Base-by-base conservation (phyloP, 1,140 invertebrate species). In the Diachasma alloeum region DNA sequence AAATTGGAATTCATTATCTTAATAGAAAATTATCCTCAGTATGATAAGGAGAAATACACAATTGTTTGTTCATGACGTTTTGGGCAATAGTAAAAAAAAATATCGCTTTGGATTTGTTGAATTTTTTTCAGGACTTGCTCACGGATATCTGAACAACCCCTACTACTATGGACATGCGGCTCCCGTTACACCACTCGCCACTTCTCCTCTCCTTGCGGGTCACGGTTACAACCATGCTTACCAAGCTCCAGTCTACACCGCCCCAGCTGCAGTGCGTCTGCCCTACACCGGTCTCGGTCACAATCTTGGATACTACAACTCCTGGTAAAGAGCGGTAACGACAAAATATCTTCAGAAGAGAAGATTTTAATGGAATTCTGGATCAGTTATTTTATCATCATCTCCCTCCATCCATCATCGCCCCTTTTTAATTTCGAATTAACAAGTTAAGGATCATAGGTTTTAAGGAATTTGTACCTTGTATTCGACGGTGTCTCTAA, bases 91-190 rank as follows among this genome's bases (percentile, higher is more conserved):
- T 31, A 31, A 31, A 31, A 31, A n/a, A 31, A 31, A 31, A 31
- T 31, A 31, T 31, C 6, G 6, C 6, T 31, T 31, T 31, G 2
- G 2, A 2, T 13, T 24, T 48, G 8, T 6, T n/a, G 19, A 39
- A 53, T 53, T 24, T 37, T 72, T 71, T 22, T 24, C 6, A 84
- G 83, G 80, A 11, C 76, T 80, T 19, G 76, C 79, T 10, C 80
- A 79, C 17, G 72, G 78, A 53, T 83, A 82, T 42, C 0, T 78
- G 4, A 76, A 76, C 5, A 56, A 42, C 31, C 74, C 74, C 11
- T 69, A 46, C 24, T 75, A 72, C 11, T 67, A 67, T 5, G 39
- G 63, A 11, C 70, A 72, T 26, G n/a, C 59, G 42, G 19, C 48
- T 19, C 56, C 68, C 42, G 37, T 24, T 39, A 70, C 76, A 66